Conservation (phyloP, 2,888 invertebrate genomes). For the Heliconius cydno region DNA sequence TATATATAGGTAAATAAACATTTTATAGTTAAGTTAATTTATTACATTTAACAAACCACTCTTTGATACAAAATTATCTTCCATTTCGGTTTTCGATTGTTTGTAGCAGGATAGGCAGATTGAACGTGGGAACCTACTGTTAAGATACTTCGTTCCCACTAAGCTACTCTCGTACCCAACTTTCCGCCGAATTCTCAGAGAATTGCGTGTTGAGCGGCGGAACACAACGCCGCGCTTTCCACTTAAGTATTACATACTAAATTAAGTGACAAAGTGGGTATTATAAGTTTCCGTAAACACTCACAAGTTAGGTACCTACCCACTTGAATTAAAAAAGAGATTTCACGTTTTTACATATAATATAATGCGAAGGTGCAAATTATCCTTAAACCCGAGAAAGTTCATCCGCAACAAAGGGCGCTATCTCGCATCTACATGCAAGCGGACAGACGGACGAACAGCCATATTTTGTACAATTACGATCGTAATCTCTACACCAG, state of each 20-base stretch:
- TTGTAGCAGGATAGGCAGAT: too few relatives aligned
- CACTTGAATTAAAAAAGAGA: slow-evolving; percentile 38
- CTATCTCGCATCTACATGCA: slow-evolving; percentile 57
- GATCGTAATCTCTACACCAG: slow-evolving; percentile 67
- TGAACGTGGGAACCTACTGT: too few relatives aligned
- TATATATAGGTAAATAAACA: too few relatives aligned
- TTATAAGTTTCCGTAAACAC: background rate
- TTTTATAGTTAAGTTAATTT: too few relatives aligned
- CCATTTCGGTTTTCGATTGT: too few relatives aligned
- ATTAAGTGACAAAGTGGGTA: background rate
- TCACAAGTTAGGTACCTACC: background rate
- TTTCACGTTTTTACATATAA: slow-evolving; percentile 9
- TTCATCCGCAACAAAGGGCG: slow-evolving; percentile 50
- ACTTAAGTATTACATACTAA: background rate
- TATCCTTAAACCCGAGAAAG: slow-evolving; percentile 39
- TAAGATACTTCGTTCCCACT: too few relatives aligned
- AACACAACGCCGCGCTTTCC: too few relatives aligned
- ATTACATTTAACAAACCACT: too few relatives aligned
- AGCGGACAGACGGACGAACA: slow-evolving; percentile 66
- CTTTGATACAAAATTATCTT: too few relatives aligned
- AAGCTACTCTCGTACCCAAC: too few relatives aligned
- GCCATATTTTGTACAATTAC: slow-evolving; percentile 77
- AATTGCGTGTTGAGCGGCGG: too few relatives aligned
- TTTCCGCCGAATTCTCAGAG: too few relatives aligned
- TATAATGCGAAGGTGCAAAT: slow-evolving; percentile 30